These are phyloP conservation scores for Tetraneura akinire DNA, from an alignment of 1,140 invertebrate genomes.

Conservation along the genomic window DNA sequence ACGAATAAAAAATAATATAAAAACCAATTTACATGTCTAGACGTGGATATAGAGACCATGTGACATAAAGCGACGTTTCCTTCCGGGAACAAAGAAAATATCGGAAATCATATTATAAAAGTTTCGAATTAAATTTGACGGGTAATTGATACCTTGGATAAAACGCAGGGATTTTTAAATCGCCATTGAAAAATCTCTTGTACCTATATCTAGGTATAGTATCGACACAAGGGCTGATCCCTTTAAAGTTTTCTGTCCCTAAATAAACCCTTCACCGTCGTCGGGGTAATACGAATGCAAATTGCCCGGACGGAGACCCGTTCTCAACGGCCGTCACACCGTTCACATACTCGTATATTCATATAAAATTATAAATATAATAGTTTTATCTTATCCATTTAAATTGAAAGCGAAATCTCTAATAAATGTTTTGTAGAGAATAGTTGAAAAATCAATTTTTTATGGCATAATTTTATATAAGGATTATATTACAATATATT, in stretches of 20 bases:
- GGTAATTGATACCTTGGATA: neutral
- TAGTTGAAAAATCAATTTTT: no score
- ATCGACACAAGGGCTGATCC: neutral
- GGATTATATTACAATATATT: no score
- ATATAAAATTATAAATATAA: no score
- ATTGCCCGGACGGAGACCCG: neutral
- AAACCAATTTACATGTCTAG: neutral
- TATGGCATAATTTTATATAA: no score
- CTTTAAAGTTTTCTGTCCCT: neutral
- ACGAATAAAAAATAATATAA: no score
- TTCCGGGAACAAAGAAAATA: neutral
- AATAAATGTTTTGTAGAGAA: no score
- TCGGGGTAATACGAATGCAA: neutral
- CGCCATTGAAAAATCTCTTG: neutral
- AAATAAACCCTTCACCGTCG: neutral
- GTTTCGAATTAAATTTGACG: conserved; percentile 11
- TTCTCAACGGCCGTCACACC: neutral
- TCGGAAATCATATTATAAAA: neutral
- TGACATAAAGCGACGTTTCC: neutral
- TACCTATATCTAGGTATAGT: neutral
- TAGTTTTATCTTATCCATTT: no score
- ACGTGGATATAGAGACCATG: neutral
- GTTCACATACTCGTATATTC: no score
- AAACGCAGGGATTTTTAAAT: neutral
- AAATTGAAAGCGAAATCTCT: no score